These are phyloP conservation scores for Myiozetetes cayanensis DNA, from an alignment of 2,113 vertebrate genomes.

Conservation along the genomic window DNA sequence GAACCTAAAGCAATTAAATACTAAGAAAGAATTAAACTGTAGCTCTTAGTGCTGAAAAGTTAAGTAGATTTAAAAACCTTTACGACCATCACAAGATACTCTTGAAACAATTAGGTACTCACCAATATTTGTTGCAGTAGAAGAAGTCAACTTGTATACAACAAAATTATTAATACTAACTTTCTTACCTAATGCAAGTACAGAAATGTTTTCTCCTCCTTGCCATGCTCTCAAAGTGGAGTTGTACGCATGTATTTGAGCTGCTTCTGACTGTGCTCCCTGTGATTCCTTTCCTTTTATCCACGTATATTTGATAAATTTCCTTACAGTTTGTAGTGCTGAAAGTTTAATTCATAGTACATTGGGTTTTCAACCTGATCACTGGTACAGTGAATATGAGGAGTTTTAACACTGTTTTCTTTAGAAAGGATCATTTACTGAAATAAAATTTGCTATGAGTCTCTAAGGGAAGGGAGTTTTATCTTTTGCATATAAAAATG, in stretches of 20 bases:
- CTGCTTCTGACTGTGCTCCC: background rate
- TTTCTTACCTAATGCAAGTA: background rate
- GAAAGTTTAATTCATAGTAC: background rate
- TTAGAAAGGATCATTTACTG: background rate
- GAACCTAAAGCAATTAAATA: background rate
- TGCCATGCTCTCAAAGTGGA: background rate
- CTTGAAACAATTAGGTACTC: background rate
- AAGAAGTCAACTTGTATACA: background rate
- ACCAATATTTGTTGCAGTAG: background rate
- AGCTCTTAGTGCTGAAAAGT: background rate
- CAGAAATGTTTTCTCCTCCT: background rate
- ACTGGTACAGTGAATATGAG: background rate
- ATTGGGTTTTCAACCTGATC: background rate
- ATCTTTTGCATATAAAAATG: background rate
- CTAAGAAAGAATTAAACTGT: background rate
- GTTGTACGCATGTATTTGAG: background rate
- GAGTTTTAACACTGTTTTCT: background rate
- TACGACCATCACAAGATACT: background rate
- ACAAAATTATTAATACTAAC: background rate
- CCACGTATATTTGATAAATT: background rate
- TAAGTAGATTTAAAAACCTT: background rate
- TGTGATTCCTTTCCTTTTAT: background rate
- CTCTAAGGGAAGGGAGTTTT: fast-evolving
- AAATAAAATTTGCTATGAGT: background rate
- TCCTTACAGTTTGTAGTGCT: background rate